phyloP scores from a whole-genome alignment of 2,797 vertebrate species.

The Chelonia mydas region DNA sequence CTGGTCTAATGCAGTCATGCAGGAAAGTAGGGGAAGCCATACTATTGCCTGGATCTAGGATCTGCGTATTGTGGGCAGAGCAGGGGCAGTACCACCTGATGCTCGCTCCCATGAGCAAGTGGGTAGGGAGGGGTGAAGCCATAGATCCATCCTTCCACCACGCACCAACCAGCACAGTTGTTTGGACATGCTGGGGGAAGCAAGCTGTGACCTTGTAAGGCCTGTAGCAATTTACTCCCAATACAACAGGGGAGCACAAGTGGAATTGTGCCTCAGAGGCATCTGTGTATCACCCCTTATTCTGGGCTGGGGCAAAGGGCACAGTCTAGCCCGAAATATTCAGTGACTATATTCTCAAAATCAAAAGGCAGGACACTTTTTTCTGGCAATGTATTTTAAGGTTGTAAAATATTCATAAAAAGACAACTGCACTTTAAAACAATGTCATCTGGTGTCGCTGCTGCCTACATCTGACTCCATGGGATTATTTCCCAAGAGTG shows the following conservation, averaged over 20 bases:
- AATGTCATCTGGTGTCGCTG: neutral
- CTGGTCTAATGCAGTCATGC: neutral
- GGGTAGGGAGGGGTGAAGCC: neutral
- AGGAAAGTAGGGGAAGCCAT: neutral
- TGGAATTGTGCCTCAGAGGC: neutral
- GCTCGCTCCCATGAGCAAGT: neutral
- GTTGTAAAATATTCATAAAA: neutral
- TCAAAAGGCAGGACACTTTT: neutral
- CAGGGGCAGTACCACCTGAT: neutral
- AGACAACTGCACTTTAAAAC: neutral
- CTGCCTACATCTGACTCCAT: neutral
- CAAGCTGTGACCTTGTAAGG: neutral
- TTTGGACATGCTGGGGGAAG: neutral
- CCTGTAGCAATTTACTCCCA: neutral
- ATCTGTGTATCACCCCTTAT: neutral
- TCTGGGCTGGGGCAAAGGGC: neutral
- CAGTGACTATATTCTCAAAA: neutral
- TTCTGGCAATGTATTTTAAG: neutral
- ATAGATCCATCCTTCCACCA: neutral
- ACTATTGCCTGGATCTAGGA: neutral
- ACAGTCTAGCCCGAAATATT: neutral
- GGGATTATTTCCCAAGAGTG: neutral
- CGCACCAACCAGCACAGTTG: neutral
- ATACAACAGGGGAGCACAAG: neutral
- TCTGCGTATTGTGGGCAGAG: accelerated